These are phyloP conservation scores for Jordanella pulchra DNA, from an alignment of 2,797 vertebrate species.

Conservation along the genomic window DNA sequence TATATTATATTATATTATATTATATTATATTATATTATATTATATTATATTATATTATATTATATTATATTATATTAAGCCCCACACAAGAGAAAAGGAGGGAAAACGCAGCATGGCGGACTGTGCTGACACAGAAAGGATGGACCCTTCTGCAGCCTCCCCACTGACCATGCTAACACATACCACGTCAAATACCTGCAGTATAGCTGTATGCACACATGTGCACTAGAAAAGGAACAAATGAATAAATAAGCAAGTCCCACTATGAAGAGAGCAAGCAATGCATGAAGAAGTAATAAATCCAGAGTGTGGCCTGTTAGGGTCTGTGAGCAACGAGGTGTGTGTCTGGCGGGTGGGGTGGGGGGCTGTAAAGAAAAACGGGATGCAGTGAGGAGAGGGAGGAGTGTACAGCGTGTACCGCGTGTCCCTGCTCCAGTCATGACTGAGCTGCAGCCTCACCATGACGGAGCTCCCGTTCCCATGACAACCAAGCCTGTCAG, in stretches of 20 bases:
- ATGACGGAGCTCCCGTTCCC: slow-evolving; percentile 77
- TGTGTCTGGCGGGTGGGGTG: slow-evolving; percentile 20
- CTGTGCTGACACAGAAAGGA: slow-evolving; percentile 40
- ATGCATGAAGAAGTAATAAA: background rate
- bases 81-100: slow-evolving; percentile 21
- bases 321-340: slow-evolving; percentile 13
- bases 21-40: background rate
- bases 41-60: too few relatives aligned
- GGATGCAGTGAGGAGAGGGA: slow-evolving; percentile 33
- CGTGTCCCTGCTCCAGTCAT: slow-evolving; percentile 72
- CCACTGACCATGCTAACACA: slow-evolving; percentile 24
- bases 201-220: background rate
- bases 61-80: background rate
- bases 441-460: slow-evolving; percentile 75
- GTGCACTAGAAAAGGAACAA: background rate
- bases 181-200: slow-evolving; percentile 11
- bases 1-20: too few relatives aligned
- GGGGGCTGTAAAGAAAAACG: slow-evolving; percentile 9
- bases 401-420: slow-evolving; percentile 65
- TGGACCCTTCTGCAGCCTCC: slow-evolving; percentile 41
- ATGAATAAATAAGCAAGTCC: background rate
- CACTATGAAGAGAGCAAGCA: background rate
- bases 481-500: slow-evolving; percentile 78
- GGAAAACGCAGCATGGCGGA: slow-evolving; percentile 62
- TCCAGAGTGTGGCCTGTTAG: background rate